Evolutionary conservation across 2,888 invertebrate genomes (phyloP).

Genomic region (Platycnemis pennipes): DNA sequence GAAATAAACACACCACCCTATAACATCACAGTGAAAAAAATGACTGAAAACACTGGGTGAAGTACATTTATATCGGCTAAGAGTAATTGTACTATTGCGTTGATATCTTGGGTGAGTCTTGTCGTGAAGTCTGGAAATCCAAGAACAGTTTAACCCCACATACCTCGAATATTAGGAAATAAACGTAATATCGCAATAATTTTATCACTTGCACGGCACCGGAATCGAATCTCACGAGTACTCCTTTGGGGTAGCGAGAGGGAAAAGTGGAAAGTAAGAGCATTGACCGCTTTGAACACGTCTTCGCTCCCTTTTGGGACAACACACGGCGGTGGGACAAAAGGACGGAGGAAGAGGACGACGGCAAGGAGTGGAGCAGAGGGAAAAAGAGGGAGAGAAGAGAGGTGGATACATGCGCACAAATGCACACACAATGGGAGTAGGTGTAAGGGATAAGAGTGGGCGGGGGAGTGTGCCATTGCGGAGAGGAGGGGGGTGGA

Average conservation of each 20-base stretch:
- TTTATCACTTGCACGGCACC: too few relatives aligned
- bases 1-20: too few relatives aligned
- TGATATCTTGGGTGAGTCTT: too few relatives aligned
- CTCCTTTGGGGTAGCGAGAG: background rate
- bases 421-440: background rate
- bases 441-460: background rate
- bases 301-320: background rate
- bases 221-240: too few relatives aligned
- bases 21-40: too few relatives aligned
- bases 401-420: background rate
- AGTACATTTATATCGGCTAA: too few relatives aligned
- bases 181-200: too few relatives aligned
- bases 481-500: background rate
- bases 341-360: constrained; percentile 13
- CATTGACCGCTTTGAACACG: constrained; percentile 14
- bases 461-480: background rate
- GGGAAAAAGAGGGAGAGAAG: background rate
- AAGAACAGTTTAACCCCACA: too few relatives aligned
- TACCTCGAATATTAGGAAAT: too few relatives aligned
- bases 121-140: too few relatives aligned
- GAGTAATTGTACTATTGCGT: too few relatives aligned
- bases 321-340: background rate
- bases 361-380: background rate
- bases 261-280: background rate
- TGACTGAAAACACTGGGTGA: too few relatives aligned